Evolutionary conservation across 2,888 invertebrate genomes (phyloP).

Genomic region (Stegana nigrithorax): DNA sequence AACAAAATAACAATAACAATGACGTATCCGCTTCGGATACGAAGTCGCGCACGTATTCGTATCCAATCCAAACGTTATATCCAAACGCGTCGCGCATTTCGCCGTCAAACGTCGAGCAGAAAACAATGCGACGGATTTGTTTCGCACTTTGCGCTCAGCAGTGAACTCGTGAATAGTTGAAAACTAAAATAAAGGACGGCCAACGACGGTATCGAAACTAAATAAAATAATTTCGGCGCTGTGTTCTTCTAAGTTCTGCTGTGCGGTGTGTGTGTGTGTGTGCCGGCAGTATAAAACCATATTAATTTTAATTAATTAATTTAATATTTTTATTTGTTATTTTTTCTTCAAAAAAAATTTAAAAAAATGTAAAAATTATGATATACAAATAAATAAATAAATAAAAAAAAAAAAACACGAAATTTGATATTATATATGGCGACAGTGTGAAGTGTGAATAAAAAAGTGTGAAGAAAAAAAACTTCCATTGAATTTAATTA

Average conservation of each 20-base stretch:
- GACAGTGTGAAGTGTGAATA: background rate
- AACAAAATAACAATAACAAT: background rate
- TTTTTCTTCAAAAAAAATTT: background rate
- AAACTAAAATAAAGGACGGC: constrained; percentile 29
- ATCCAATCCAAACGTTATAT: constrained; percentile 24
- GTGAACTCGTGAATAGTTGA: too few relatives aligned
- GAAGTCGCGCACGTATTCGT: background rate
- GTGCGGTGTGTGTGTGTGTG: too few relatives aligned
- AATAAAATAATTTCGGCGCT: constrained; percentile 3
- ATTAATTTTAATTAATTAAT: too few relatives aligned
- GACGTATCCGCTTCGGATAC: constrained; percentile 3
- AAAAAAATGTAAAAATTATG: background rate
- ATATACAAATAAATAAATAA: background rate
- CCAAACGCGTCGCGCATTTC: constrained; percentile 53
- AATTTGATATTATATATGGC: background rate
- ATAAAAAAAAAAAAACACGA: background rate
- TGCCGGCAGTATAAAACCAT: too few relatives aligned
- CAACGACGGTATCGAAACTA: constrained; percentile 12
- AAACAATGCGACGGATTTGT: constrained; percentile 43
- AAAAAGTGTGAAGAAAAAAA: background rate
- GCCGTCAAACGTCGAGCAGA: constrained; percentile 57
- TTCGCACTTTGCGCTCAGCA: constrained; percentile 39
- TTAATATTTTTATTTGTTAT: too few relatives aligned
- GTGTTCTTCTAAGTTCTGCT: too few relatives aligned
- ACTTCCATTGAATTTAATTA: constrained; percentile 1